Evolutionary conservation across 1,140 invertebrate species (phyloP).

Genomic region (Centruroides sculpturatus): DNA sequence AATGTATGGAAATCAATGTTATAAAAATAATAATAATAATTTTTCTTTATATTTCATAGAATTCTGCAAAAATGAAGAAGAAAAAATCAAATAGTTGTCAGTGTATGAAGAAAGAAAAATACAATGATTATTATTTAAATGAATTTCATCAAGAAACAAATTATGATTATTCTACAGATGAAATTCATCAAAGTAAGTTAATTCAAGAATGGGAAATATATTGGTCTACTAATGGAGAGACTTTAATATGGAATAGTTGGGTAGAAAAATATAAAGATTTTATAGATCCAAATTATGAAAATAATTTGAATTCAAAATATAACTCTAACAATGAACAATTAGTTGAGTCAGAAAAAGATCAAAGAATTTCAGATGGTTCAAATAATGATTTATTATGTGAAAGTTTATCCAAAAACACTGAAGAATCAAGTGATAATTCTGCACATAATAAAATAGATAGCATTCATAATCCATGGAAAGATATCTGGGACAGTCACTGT

Average conservation of each 20-base stretch:
- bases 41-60: too few relatives aligned
- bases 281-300: constrained; percentile 50
- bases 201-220: constrained; percentile 34
- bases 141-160: too few relatives aligned
- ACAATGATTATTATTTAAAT: too few relatives aligned
- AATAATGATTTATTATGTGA: not conserved
- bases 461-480: constrained; percentile 18
- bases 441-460: constrained; percentile 8
- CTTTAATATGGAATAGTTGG: constrained; percentile 65
- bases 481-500: not conserved
- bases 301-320: not conserved
- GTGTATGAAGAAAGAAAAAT: too few relatives aligned
- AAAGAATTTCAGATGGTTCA: not conserved
- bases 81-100: too few relatives aligned
- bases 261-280: constrained; percentile 64
- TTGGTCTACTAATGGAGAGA: constrained; percentile 67
- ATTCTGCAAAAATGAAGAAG: too few relatives aligned
- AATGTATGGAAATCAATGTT: too few relatives aligned
- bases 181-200: too few relatives aligned
- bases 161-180: too few relatives aligned
- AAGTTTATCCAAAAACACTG: not conserved
- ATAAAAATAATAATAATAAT: too few relatives aligned
- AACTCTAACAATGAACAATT: not conserved
- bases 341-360: not conserved
- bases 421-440: not conserved